Percentiles rank a stretch among this genome's conserved stretches.
These are phyloP conservation scores for Pristionchus maxplancki DNA, from an alignment of 2,888 invertebrate species.

Conservation along the genomic window DNA sequence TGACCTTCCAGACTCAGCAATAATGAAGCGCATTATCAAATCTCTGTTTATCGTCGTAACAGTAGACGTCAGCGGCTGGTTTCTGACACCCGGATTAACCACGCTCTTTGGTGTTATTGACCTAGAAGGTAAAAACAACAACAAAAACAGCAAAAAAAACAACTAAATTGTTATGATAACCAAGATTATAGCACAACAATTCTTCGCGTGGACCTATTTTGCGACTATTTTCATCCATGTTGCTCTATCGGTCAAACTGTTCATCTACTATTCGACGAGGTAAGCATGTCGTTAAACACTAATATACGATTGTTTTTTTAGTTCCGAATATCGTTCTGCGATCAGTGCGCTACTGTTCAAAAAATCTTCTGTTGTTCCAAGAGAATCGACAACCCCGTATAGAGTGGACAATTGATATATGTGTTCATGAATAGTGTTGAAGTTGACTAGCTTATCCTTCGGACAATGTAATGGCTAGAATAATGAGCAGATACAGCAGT, in stretches of 20 bases:
- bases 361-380: not conserved
- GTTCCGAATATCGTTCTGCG: not conserved
- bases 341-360: not conserved
- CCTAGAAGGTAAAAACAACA: not conserved
- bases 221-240: not conserved
- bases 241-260: not conserved
- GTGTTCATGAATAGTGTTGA: too few relatives aligned
- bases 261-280: slow-evolving; percentile 30
- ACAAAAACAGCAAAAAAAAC: too few relatives aligned
- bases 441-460: too few relatives aligned
- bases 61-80: not conserved
- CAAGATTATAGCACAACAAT: not conserved
- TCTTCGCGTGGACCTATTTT: not conserved
- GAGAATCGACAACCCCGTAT: too few relatives aligned
- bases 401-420: too few relatives aligned
- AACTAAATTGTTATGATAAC: too few relatives aligned
- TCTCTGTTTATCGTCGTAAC: not conserved
- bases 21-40: not conserved
- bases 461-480: too few relatives aligned
- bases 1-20: not conserved
- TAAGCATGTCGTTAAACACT: not conserved
- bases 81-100: not conserved
- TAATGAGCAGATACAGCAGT: too few relatives aligned
- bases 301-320: not conserved
- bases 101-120: not conserved